Evolutionary conservation across 2,888 invertebrate species (phyloP).

Genomic region (Chrysolina oricalcia): DNA sequence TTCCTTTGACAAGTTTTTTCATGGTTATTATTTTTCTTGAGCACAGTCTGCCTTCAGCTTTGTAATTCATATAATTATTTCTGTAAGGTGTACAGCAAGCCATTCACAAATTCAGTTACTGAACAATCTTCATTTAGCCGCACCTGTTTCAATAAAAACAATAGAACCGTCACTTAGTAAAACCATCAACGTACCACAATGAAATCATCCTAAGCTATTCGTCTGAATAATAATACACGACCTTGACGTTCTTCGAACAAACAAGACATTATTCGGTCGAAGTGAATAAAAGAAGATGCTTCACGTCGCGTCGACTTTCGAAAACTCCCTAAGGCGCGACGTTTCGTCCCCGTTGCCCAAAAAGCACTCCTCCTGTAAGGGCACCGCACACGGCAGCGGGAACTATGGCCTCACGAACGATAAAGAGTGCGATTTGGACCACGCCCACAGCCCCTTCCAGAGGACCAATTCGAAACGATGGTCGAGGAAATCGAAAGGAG

Average conservation of each 20-base stretch:
- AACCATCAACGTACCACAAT: slow-evolving; percentile 17
- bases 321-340: slow-evolving; percentile 75
- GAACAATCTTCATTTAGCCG: slow-evolving; percentile 11
- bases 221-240: slow-evolving; percentile 17
- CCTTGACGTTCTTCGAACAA: slow-evolving; percentile 19
- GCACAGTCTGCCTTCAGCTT: no score
- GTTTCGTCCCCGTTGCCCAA: slow-evolving; percentile 70
- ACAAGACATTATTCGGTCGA: neutral
- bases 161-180: slow-evolving; percentile 2
- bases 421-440: slow-evolving; percentile 44
- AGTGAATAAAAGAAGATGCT: slow-evolving; percentile 56
- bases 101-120: neutral
- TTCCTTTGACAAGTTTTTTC: no score
- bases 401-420: slow-evolving; percentile 42
- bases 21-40: no score
- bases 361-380: slow-evolving; percentile 83
- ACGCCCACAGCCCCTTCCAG: slow-evolving; percentile 72
- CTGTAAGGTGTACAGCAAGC: neutral
- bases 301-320: slow-evolving; percentile 72
- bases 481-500: slow-evolving; percentile 69
- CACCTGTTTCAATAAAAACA: slow-evolving; percentile 25
- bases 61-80: no score
- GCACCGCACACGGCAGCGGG: slow-evolving; percentile 79
- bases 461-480: slow-evolving; percentile 73
- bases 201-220: slow-evolving; percentile 25